A percentile compares a stretch with the other conserved stretches of the same genome.
Conservation (phyloP, 1,140 invertebrate genomes). For the Leptestheria dahalacensis region DNA sequence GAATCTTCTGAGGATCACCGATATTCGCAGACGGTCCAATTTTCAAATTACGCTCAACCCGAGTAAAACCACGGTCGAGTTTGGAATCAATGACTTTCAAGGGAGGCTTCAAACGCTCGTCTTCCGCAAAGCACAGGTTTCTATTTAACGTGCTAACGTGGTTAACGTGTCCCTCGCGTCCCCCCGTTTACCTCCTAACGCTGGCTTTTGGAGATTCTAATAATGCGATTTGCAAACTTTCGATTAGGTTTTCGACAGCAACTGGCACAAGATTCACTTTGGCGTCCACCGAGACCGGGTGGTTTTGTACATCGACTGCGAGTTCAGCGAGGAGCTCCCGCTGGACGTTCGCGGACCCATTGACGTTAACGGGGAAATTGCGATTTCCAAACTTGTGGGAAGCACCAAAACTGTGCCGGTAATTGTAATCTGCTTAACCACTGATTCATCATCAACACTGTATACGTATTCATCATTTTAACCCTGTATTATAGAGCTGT, state of each 20-base stretch:
- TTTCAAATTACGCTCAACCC: conserved; percentile 45
- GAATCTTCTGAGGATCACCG: conserved; percentile 50
- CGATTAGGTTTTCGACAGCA: conserved; percentile 48
- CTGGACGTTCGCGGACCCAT: conserved; percentile 40
- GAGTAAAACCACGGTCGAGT: conserved; percentile 39
- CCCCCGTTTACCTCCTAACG: no score
- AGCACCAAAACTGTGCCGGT: conserved; percentile 38
- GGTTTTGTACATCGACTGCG: conserved; percentile 55
- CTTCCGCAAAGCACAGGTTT: conserved; percentile 40
- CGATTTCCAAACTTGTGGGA: conserved; percentile 41
- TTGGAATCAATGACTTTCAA: conserved; percentile 40
- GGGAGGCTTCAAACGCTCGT: conserved; percentile 40
- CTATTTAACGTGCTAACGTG: no score
- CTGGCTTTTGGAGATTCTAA: no score
- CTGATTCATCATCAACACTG: no score
- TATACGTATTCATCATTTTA: no score
- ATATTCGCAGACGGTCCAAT: conserved; percentile 40
- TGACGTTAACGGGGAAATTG: conserved; percentile 47
- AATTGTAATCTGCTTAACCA: no score
- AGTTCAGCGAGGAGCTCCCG: conserved; percentile 28
- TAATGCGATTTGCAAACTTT: no score
- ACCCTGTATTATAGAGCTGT: no score
- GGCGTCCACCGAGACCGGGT: conserved; percentile 48
- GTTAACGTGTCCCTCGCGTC: no score
- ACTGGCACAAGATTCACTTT: conserved; percentile 68